A percentile compares a stretch with the other conserved stretches of the same genome.
These are phyloP conservation scores for Beris chalybata DNA, from an alignment of 2,888 invertebrate genomes.

Conservation along the genomic window DNA sequence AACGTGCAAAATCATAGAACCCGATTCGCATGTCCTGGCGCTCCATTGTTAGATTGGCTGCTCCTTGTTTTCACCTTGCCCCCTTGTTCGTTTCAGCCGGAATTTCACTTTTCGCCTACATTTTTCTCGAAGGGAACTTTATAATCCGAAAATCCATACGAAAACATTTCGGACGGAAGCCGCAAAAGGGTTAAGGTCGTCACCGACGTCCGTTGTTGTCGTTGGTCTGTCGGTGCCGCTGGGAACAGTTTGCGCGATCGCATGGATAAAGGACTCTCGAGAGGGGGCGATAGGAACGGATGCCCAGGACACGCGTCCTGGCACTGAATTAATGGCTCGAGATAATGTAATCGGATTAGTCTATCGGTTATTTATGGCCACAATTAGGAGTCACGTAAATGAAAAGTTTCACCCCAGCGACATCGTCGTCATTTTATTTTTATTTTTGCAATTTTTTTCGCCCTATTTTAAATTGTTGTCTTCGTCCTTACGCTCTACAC, in stretches of 20 bases:
- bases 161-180: no score
- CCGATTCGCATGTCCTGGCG: no score
- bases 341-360: constrained; percentile 40
- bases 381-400: constrained; percentile 38
- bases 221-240: background rate
- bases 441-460: no score
- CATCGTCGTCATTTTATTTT: no score
- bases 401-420: constrained; percentile 12
- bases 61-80: no score
- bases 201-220: constrained; percentile 10
- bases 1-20: no score
- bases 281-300: constrained; percentile 15
- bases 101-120: background rate
- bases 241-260: constrained; percentile 12
- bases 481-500: no score
- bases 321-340: constrained; percentile 36
- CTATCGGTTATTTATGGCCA: constrained; percentile 39
- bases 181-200: constrained; percentile 1
- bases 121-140: background rate
- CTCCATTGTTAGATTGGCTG: no score
- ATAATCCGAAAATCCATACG: background rate
- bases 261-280: constrained; percentile 1
- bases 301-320: constrained; percentile 25
- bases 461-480: no score
- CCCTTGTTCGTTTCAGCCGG: no score